Evolutionary conservation across 2,888 invertebrate species (phyloP).

Genomic region (Rhogogaster chlorosoma): DNA sequence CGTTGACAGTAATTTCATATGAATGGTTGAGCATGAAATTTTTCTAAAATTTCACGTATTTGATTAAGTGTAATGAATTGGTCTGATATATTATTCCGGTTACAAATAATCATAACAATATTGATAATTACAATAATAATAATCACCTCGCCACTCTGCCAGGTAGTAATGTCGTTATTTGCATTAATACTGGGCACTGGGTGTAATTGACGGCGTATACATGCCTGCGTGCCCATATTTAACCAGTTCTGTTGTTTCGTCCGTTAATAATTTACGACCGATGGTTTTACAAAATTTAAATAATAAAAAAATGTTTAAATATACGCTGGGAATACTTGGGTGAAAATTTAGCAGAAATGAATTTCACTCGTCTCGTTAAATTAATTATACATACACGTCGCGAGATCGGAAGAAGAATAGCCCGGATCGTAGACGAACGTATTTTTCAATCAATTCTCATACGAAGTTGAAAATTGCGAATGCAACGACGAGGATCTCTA

Average conservation of each 20-base stretch:
- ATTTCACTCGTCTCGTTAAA: background rate
- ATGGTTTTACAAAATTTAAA: background rate
- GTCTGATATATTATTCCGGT: slow-evolving; percentile 64
- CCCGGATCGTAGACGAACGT: too few relatives aligned
- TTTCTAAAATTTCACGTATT: slow-evolving; percentile 53
- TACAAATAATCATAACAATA: slow-evolving; percentile 24
- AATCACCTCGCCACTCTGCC: slow-evolving; percentile 63
- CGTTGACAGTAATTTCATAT: too few relatives aligned
- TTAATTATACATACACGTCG: background rate
- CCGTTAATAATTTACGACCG: background rate
- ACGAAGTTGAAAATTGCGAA: too few relatives aligned
- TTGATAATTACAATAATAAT: slow-evolving; percentile 54
- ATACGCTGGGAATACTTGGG: background rate
- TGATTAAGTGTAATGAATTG: slow-evolving; percentile 69
- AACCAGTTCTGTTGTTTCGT: slow-evolving; percentile 22
- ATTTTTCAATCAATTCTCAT: too few relatives aligned
- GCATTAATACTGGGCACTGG: slow-evolving; percentile 60
- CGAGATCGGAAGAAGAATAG: background rate
- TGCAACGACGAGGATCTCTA: too few relatives aligned
- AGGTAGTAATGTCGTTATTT: slow-evolving; percentile 65
- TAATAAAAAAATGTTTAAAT: background rate
- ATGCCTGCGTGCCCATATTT: slow-evolving; percentile 21
- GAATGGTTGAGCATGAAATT: background rate
- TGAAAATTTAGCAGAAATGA: too few relatives aligned
- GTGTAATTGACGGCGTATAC: slow-evolving; percentile 41